phyloP scores from a whole-genome alignment of 2,888 invertebrate species.

The Volucella bombylans region DNA sequence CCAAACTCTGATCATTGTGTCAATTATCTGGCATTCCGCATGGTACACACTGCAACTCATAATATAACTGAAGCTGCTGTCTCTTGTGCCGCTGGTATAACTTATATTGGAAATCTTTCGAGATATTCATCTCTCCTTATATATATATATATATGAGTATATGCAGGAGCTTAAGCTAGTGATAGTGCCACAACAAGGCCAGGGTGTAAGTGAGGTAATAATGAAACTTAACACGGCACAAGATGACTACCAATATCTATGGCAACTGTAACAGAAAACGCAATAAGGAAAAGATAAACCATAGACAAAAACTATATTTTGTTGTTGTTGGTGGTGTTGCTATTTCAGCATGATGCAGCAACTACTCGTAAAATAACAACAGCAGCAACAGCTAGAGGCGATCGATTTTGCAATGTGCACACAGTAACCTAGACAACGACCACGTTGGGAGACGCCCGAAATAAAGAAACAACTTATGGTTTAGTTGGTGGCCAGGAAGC shows the following conservation, averaged over 20 bases:
- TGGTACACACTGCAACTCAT: constrained; percentile 23
- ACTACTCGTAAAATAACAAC: too few relatives aligned
- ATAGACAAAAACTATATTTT: constrained; percentile 38
- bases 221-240: constrained; percentile 42
- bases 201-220: constrained; percentile 44
- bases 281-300: constrained; percentile 57
- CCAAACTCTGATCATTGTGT: constrained; percentile 9
- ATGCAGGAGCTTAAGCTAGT: background rate
- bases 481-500: constrained; percentile 1
- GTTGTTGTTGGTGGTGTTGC: constrained; percentile 8
- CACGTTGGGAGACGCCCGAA: constrained; percentile 37
- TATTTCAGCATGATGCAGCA: background rate
- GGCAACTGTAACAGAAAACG: constrained; percentile 41
- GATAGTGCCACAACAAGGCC: constrained; percentile 29
- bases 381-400: constrained; percentile 38
- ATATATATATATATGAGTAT: background rate
- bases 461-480: constrained; percentile 16
- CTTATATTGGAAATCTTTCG: constrained; percentile 37
- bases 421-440: background rate
- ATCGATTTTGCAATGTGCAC: constrained; percentile 47
- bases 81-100: constrained; percentile 16
- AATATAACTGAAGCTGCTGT: background rate
- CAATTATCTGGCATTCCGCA: constrained; percentile 29
- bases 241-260: constrained; percentile 32
- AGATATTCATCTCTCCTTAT: constrained; percentile 30